Base-by-base conservation (phyloP, 2,113 vertebrate species). In the Spermophilus dauricus region DNA sequence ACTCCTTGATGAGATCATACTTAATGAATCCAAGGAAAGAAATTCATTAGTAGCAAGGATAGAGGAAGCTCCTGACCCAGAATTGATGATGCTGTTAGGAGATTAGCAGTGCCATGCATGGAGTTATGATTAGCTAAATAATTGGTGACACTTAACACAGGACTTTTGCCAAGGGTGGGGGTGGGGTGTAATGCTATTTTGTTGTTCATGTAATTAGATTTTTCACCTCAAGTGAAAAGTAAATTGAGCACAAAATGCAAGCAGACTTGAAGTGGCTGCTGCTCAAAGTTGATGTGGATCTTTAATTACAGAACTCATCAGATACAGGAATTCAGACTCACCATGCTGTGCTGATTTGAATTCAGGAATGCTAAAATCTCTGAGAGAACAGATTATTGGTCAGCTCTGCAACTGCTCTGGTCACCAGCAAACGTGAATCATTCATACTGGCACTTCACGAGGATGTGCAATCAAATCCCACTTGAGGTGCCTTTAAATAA, bases 181-280 rank as follows among this genome's bases (percentile, higher is more conserved):
- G 26, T 53, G 73, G 69, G 61, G 42, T 97, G 97, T 84, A 81
- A 86, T 17, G 42, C 84, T 92, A 94, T 92, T 96, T 51, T 96
- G 78, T 97, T 97, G 93, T 85, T 96, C 69, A 95, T 91, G 93
- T 90, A 95, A 97, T 96, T 97, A 96, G 96, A 97, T 97, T 94
- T 93, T 94, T 61, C 94, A 93, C 67, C 93, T 93, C 93, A 92
- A 96, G 73, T 97, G 94, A 92, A 94, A 97, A 96, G 18, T 76
- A 97, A 97, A 96, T 98, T 96, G 97, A 96, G 96, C 53, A 92
- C 78, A 96, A 88, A 88, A 91, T 91, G 91, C 91, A 48, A 89
- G 32, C 69, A 97, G 82, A 95, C 56, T 84, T 97, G 91, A 97
- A 96, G 56, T 96, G 83, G 69, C 90, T 94, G 39, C 92, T 97